A percentile compares a stretch with the other conserved stretches of the same genome.
These are phyloP conservation scores for Aythya baeri DNA, from an alignment of 2,113 vertebrate genomes.

Conservation along the genomic window DNA sequence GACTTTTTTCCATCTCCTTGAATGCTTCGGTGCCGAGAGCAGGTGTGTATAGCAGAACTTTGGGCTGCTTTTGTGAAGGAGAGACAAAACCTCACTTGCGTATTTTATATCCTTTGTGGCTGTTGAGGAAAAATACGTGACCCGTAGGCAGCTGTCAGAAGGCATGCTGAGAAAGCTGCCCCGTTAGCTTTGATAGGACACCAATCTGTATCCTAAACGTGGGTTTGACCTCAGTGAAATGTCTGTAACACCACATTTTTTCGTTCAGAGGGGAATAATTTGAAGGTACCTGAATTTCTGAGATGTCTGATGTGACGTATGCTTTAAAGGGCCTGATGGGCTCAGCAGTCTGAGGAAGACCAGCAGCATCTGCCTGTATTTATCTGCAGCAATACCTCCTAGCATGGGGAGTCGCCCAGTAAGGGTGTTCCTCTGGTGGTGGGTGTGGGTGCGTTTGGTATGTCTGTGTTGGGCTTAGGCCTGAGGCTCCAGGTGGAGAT, in stretches of 20 bases:
- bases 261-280: not conserved
- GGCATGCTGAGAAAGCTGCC: not conserved
- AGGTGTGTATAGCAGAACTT: not conserved
- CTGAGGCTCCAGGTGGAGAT: not conserved
- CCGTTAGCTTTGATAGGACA: not conserved
- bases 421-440: not conserved
- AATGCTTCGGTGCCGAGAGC: not conserved
- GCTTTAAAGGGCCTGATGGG: not conserved
- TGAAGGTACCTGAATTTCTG: not conserved
- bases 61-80: not conserved
- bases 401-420: no score
- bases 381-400: not conserved
- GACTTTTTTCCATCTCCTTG: not conserved
- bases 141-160: not conserved
- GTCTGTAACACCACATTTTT: not conserved
- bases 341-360: not conserved
- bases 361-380: not conserved
- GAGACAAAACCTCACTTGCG: not conserved
- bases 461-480: not conserved
- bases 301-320: not conserved
- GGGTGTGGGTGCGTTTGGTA: not conserved
- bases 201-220: not conserved
- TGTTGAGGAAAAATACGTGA: not conserved
- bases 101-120: not conserved
- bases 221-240: not conserved